Evolutionary conservation across 1,140 invertebrate genomes (phyloP), one percentile per base, ranked within the genome.

Genomic region (Oscheius sp.): DNA sequence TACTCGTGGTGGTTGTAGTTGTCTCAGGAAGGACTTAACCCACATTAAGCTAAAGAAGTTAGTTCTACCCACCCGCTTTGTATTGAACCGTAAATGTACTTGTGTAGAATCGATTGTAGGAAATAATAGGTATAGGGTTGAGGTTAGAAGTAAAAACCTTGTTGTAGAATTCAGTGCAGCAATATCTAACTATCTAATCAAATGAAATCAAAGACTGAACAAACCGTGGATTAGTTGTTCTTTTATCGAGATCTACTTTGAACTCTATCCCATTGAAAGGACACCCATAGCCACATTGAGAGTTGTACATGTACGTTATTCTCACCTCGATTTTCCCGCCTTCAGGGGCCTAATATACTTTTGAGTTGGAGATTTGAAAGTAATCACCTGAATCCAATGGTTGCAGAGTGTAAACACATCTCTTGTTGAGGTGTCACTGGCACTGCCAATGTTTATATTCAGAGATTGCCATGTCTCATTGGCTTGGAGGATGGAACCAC

Each of bases 291-390:
- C 15, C 15, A 23, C 49, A 55, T 23, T 55, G 49, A 20, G 15
- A 15, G 23, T 55, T 55, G 15, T 26, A 55, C 49, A 55, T 55
- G 7, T 7, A 13, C 4, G 61, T 63, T n/a, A 63, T 13, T 10
- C 35, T 29, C 13, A 63, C 18, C 31, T 63, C 28, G 31, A 63
- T 63, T 34, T 42, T 13, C 15, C 0, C 35, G 61, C 61, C 61
- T 10, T 26, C 28, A 34, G 61, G 61, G 7, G 61, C 61, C 61
- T 63, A 34, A 38, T 23, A 63, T 63, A n/a, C 36, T 63, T 29
- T 18, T 63, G 10, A 63, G 13, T 59, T 59, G 13, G 20, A n/a
- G 0, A 29, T 0, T n/a, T n/a, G n/a, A n/a, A n/a, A n/a, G 36
- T 32, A 36, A 36, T 26, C 23, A 63, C 61, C 31, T 26, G 7